Percentiles rank a stretch among this genome's conserved stretches.
Conservation (phyloP, 2,797 vertebrate genomes). For the Leptatherina wallacei region DNA sequence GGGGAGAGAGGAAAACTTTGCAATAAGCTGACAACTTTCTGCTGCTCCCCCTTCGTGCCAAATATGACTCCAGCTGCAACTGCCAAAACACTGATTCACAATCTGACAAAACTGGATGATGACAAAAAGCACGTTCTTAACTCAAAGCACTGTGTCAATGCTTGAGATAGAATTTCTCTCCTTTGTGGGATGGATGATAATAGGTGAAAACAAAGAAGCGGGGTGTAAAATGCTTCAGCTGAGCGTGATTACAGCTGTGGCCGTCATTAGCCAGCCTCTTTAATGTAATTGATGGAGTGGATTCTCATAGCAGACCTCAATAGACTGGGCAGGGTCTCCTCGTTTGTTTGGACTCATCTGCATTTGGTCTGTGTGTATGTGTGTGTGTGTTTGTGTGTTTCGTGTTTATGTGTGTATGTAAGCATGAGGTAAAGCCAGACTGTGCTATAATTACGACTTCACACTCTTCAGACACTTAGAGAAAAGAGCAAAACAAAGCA, state of each 20-base stretch:
- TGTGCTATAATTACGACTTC: conserved; percentile 99
- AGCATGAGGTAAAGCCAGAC: conserved; percentile 76
- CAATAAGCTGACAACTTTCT: conserved; percentile 58
- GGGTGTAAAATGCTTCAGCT: conserved; percentile 82
- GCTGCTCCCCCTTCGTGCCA: conserved; percentile 45
- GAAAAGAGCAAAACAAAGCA: conserved; percentile 87
- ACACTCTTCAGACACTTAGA: conserved; percentile 91
- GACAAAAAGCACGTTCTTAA: conserved; percentile 92
- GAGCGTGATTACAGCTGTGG: conserved; percentile 97
- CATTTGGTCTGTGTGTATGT: conserved; percentile 67
- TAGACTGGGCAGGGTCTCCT: conserved; percentile 96
- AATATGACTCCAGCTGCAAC: conserved; percentile 65
- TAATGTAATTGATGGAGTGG: conserved; percentile 99
- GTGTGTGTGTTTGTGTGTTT: conserved; percentile 57
- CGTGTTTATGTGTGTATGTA: conserved; percentile 52
- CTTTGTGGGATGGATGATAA: conserved; percentile 78
- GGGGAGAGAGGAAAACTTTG: conserved; percentile 29
- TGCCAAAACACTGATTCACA: conserved; percentile 71
- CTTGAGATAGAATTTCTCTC: conserved; percentile 76
- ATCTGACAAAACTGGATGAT: conserved; percentile 76
- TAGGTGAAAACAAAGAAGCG: conserved; percentile 80
- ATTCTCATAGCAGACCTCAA: conserved; percentile 98
- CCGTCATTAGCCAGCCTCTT: conserved; percentile 98
- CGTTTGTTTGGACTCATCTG: conserved; percentile 92
- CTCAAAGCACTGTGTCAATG: conserved; percentile 84